Percentiles rank a stretch among this genome's conserved stretches.
phyloP scores from a whole-genome alignment of 2,797 vertebrate genomes.

The Darevskia nairensis region DNA sequence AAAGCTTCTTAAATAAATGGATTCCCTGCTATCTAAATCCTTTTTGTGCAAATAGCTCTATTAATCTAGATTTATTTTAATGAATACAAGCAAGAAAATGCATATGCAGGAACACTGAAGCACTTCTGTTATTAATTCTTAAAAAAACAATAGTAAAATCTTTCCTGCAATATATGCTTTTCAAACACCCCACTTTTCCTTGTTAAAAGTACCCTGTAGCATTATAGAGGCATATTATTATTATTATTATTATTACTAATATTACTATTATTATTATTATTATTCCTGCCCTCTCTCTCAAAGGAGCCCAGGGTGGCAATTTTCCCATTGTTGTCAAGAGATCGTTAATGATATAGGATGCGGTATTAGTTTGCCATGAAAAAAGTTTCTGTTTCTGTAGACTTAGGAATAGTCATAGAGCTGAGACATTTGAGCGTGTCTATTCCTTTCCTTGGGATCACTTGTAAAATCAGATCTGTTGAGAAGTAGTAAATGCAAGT shows the following conservation, averaged over 20 bases:
- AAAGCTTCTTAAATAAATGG: slow-evolving; percentile 47
- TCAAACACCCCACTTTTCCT: background rate
- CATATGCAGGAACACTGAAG: background rate
- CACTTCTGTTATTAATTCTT: slow-evolving; percentile 16
- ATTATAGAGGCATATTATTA: background rate
- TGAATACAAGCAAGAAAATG: slow-evolving; percentile 8
- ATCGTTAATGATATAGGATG: background rate
- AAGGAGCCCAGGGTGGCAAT: too few species aligned
- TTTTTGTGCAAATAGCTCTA: slow-evolving; percentile 49
- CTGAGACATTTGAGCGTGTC: background rate
- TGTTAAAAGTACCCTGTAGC: too few species aligned
- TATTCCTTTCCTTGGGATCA: background rate
- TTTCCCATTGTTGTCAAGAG: background rate
- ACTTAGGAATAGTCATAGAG: background rate
- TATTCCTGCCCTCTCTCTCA: too few species aligned
- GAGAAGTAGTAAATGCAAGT: too few species aligned
- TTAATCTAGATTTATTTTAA: slow-evolving; percentile 67
- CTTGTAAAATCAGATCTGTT: background rate
- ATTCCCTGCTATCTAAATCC: slow-evolving; percentile 42
- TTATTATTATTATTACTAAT: background rate
- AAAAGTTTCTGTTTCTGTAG: background rate
- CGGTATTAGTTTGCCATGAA: background rate
- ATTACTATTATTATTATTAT: background rate
- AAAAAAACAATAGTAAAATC: background rate
- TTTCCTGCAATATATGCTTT: background rate